Evolutionary conservation across 2,888 invertebrate genomes (phyloP).

Genomic region (Eupithecia tripunctaria): DNA sequence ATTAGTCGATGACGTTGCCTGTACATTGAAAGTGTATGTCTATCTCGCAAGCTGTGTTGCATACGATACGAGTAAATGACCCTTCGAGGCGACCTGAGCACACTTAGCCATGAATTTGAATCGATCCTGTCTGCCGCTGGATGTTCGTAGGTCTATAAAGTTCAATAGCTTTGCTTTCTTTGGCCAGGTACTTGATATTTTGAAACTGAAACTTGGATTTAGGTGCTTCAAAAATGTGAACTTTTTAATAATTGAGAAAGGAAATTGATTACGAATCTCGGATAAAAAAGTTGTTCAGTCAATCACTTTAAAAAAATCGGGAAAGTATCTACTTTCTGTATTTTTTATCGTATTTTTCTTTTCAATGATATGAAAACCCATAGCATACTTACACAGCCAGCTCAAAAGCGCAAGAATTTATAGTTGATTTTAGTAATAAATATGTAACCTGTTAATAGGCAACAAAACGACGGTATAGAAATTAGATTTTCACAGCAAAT

Average conservation of each 20-base stretch:
- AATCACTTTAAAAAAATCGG: not conserved
- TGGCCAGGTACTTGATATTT: not conserved
- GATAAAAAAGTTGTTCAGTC: not conserved
- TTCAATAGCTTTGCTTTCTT: not conserved
- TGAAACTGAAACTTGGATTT: not conserved
- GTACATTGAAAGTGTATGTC: not conserved
- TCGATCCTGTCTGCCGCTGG: not conserved
- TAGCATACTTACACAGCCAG: too few species aligned
- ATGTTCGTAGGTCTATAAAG: not conserved
- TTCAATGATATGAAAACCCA: not conserved
- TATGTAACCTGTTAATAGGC: not conserved
- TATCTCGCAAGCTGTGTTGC: constrained; percentile 1
- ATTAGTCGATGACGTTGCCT: not conserved
- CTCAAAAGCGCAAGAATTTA: too few species aligned
- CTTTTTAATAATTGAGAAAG: too few species aligned
- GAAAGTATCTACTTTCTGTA: too few species aligned
- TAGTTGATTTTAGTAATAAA: too few species aligned
- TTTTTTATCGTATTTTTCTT: not conserved
- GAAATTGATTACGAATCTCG: not conserved
- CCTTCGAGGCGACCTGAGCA: not conserved
- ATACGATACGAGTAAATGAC: constrained; percentile 5
- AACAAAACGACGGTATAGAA: not conserved
- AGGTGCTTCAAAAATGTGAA: not conserved
- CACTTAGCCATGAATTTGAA: constrained; percentile 6
- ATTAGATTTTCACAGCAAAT: not conserved